Evolutionary conservation across 2,888 invertebrate genomes (phyloP).

Genomic region (Ormyrus labotus): DNA sequence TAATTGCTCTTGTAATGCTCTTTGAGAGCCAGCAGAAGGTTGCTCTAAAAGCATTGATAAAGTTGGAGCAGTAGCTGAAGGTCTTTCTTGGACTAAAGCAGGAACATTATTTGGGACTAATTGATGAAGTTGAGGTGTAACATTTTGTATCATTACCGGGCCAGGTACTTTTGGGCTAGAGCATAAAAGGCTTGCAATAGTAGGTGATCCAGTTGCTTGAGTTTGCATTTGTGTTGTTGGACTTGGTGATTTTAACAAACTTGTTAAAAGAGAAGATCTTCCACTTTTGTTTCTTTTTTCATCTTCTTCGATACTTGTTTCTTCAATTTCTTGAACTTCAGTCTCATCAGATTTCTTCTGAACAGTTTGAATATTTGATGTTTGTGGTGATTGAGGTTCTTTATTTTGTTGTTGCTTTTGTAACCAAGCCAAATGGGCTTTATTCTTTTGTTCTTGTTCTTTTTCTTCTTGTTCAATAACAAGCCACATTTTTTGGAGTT

Average conservation of each 20-base stretch:
- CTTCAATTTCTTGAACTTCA: constrained; percentile 62
- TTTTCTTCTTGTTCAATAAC: constrained; percentile 82
- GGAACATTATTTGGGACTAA: constrained; percentile 76
- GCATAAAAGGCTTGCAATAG: constrained; percentile 78
- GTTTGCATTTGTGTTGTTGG: constrained; percentile 75
- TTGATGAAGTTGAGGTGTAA: constrained; percentile 77
- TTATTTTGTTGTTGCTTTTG: constrained; percentile 63
- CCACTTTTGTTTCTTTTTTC: constrained; percentile 69
- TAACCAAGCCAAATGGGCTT: constrained; percentile 75
- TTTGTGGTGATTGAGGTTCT: constrained; percentile 61
- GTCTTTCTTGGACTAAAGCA: constrained; percentile 75
- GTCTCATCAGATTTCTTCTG: constrained; percentile 63
- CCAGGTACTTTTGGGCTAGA: constrained; percentile 71
- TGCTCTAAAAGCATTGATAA: constrained; percentile 83
- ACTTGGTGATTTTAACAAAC: constrained; percentile 85
- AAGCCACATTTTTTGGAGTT: constrained; percentile 84
- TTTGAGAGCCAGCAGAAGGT: constrained; percentile 73
- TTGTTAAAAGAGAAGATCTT: constrained; percentile 85
- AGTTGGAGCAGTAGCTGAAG: constrained; percentile 85
- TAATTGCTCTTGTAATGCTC: constrained; percentile 62
- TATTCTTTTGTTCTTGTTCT: constrained; percentile 82
- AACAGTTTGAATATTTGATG: constrained; percentile 47
- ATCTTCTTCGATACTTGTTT: constrained; percentile 68
- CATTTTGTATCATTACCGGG: constrained; percentile 65
- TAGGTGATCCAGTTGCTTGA: constrained; percentile 76